Conservation (phyloP, 2,113 vertebrate genomes). For the Oreotrochilus melanogaster region DNA sequence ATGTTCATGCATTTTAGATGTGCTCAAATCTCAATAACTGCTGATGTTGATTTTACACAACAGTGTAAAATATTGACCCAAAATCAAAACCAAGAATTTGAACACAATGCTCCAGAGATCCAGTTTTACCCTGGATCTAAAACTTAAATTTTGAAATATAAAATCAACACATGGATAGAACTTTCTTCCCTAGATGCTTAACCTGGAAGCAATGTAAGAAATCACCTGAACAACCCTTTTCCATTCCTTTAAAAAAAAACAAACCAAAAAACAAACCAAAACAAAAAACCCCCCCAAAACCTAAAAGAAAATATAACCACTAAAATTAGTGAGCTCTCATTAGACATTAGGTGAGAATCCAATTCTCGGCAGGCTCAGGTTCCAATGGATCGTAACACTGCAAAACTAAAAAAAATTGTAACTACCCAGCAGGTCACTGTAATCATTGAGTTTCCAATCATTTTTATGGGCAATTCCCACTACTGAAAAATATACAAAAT, state of each 20-base stretch:
- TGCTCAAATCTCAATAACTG: background rate
- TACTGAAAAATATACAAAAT: background rate
- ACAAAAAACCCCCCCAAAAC: background rate
- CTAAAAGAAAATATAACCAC: too few species aligned
- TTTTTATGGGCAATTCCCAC: background rate
- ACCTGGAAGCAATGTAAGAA: background rate
- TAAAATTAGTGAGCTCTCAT: background rate
- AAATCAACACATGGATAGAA: background rate
- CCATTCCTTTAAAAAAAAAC: background rate
- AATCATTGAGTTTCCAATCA: background rate
- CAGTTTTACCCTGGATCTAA: background rate
- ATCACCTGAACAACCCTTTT: background rate
- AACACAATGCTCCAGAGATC: background rate
- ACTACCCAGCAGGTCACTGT: background rate
- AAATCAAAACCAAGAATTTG: background rate
- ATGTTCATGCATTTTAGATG: background rate
- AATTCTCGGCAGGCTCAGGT: background rate
- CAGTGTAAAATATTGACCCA: background rate
- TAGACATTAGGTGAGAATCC: background rate
- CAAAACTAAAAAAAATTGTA: background rate
- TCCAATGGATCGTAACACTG: background rate
- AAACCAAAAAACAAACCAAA: background rate
- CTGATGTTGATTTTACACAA: background rate
- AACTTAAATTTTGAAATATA: background rate
- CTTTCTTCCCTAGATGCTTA: background rate